Base-by-base conservation (phyloP, 2,888 invertebrate genomes). In the Sphaeridia pumilis region DNA sequence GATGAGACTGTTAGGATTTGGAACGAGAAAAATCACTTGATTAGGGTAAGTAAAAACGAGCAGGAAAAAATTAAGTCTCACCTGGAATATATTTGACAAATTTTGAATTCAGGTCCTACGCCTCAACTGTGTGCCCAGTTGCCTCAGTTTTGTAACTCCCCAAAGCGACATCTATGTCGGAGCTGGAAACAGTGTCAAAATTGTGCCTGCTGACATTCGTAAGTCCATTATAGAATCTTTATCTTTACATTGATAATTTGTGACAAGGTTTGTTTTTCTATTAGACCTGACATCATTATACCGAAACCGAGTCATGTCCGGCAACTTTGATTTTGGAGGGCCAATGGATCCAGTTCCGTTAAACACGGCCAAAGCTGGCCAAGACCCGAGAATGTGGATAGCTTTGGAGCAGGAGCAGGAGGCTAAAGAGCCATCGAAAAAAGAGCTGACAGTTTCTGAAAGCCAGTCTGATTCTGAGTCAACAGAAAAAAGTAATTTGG, bases 111-210 rank as follows among this genome's bases (percentile, higher is more conserved):
- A 60, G 57, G 53, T 63, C 21, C 43, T 63, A 2, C 52, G 44
- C n/a, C 36, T 64, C 10, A 64, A 64, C 38, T 60, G 60, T 59
- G 24, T 54, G 2, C 62, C 62, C 1, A 49, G 53, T 12, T 58
- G 43, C 22, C 61, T 58, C 4, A 54, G 54, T 4, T 64, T 63
- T 53, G 61, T 56, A 4, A 59, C 64, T 1, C 35, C 49, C 5
- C 63, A 65, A 50, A 61, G 59, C 1, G 65, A 63, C 41, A 60
- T 65, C 22, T 62, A 61, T 45, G 52, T 60, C 28, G 65, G 63
- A 20, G 58, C 63, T 42, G 55, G 42, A 7, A 58, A 58, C 35
- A 36, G 12, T 5, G 25, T 65, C 1, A 50, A 60, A 41, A 34
- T 63, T 7, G 54, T 65, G 24, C 46, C 61, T 2, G 59, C 65